Evolutionary conservation across 2,113 vertebrate genomes (phyloP).

Genomic region (Stomatorhinus ivindoensis): DNA sequence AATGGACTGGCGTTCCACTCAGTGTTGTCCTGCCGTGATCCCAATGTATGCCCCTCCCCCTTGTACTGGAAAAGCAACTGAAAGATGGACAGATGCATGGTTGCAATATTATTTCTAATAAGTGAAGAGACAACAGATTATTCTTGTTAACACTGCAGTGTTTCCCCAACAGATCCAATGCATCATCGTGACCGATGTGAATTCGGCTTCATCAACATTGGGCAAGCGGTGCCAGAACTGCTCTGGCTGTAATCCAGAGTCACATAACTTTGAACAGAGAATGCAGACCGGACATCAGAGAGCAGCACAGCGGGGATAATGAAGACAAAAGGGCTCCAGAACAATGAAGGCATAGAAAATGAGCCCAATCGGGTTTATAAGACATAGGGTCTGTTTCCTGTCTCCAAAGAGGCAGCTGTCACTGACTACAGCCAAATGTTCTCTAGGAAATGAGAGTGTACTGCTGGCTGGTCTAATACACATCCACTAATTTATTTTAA

Average conservation of each 20-base stretch:
- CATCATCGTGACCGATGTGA: not conserved
- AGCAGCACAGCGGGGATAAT: not conserved
- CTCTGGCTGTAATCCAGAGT: not conserved
- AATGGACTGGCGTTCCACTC: not conserved
- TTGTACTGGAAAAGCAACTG: not conserved
- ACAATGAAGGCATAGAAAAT: conserved; percentile 5
- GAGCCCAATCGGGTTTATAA: not conserved
- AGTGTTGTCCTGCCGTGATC: not conserved
- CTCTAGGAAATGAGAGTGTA: not conserved
- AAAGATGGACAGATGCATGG: not conserved
- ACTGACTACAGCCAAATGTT: not conserved
- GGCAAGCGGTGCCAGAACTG: not conserved
- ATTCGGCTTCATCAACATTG: not conserved
- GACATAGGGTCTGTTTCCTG: not conserved
- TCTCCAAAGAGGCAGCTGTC: not conserved
- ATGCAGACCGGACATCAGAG: not conserved
- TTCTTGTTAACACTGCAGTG: not conserved
- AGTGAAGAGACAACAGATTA: not conserved
- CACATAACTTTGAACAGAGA: conserved; percentile 6
- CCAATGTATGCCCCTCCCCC: not conserved
- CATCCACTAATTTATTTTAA: not conserved
- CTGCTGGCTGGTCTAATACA: not conserved
- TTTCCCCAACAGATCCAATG: not conserved
- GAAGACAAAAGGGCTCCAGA: conserved; percentile 22
- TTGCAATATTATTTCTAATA: not conserved